These are phyloP conservation scores for Bombus affinis DNA, from an alignment of 1,140 invertebrate species.

Conservation along the genomic window DNA sequence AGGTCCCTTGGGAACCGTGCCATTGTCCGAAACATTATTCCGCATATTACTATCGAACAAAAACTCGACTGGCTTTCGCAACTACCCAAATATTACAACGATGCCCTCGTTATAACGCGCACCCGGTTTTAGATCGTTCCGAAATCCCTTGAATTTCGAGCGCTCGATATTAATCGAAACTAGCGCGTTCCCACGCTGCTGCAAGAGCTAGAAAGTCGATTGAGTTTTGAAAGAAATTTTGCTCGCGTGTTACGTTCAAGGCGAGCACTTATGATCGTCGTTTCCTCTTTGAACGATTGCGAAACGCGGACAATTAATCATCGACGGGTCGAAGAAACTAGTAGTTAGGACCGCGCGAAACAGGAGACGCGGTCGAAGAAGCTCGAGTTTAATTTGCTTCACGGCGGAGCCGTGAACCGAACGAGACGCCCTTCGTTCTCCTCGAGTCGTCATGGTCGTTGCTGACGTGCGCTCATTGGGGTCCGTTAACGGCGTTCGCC, in stretches of 20 bases:
- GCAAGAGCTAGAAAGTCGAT: neutral
- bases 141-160: neutral
- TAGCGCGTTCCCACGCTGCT: neutral
- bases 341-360: constrained; percentile 28
- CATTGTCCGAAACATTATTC: neutral
- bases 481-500: constrained; percentile 52
- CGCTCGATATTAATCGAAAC: neutral
- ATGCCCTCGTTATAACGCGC: no score
- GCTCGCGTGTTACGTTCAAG: neutral
- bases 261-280: neutral
- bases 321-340: constrained; percentile 46
- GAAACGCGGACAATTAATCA: constrained; percentile 56
- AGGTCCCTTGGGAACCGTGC: neutral
- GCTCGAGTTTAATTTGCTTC: constrained; percentile 62
- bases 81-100: no score
- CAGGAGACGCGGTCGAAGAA: constrained; percentile 67
- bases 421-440: constrained; percentile 52
- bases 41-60: no score
- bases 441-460: constrained; percentile 45
- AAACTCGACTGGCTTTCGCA: no score
- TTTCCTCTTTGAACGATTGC: constrained; percentile 9
- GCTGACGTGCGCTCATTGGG: constrained; percentile 16
- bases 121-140: no score
- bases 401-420: constrained; percentile 40
- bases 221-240: neutral